These are phyloP conservation scores for Myotis findleyi DNA, from an alignment of 2,797 vertebrate species.

Conservation along the genomic window DNA sequence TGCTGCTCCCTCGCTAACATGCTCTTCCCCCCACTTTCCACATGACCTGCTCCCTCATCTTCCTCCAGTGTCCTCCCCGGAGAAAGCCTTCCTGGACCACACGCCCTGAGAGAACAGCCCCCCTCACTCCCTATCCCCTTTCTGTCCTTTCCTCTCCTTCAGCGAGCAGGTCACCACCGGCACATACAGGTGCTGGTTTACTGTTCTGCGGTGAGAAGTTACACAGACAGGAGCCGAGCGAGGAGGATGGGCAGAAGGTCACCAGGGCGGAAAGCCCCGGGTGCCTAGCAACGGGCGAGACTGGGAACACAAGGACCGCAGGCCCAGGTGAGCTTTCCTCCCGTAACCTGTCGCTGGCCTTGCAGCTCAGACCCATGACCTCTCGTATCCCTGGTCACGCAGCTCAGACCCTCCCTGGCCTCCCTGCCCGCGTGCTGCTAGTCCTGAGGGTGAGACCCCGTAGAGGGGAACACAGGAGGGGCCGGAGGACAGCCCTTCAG, in stretches of 20 bases:
- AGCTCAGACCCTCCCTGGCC: background rate
- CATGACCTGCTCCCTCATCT: background rate
- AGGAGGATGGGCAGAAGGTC: background rate
- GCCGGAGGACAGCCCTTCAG: background rate
- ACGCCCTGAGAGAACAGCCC: background rate
- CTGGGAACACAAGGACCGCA: background rate
- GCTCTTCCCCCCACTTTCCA: background rate
- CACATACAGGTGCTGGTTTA: background rate
- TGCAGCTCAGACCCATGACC: too few relatives aligned
- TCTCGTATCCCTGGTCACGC: background rate
- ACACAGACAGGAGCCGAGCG: background rate
- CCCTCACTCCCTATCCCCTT: background rate
- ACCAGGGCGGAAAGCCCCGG: background rate
- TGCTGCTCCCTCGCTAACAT: background rate
- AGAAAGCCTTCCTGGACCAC: background rate
- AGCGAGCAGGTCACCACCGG: accelerated
- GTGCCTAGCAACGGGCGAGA: background rate
- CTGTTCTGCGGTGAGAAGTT: background rate
- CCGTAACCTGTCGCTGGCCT: background rate
- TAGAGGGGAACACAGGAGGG: background rate
- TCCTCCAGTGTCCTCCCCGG: background rate
- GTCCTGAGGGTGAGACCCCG: background rate
- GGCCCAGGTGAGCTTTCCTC: background rate
- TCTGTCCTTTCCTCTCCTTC: background rate
- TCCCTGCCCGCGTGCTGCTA: background rate